These are phyloP conservation scores for Monopterus albus DNA, from an alignment of 2,113 vertebrate genomes.

Conservation along the genomic window DNA sequence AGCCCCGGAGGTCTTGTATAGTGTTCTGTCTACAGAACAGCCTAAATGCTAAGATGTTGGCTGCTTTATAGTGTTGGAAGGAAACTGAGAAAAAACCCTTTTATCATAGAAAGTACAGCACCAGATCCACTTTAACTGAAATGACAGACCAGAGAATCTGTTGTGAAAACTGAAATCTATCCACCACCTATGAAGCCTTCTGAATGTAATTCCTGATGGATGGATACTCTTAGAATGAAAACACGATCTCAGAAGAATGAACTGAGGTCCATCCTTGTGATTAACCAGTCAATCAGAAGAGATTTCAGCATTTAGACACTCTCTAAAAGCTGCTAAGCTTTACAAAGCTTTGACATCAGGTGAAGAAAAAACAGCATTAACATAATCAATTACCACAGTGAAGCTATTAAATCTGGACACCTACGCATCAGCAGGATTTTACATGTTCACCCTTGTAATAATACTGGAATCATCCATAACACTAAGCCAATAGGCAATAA, in stretches of 20 bases:
- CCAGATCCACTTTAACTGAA: constrained; percentile 53
- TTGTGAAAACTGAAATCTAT: constrained; percentile 45
- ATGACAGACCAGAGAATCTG: constrained; percentile 24
- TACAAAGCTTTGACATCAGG: background rate
- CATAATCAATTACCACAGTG: background rate
- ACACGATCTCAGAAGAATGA: constrained; percentile 38
- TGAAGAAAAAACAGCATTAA: background rate
- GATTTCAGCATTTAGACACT: background rate
- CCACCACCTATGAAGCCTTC: constrained; percentile 21
- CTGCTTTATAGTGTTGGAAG: constrained; percentile 18
- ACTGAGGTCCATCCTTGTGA: constrained; percentile 20
- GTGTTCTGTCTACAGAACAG: constrained; percentile 40
- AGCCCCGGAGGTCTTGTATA: constrained; percentile 46
- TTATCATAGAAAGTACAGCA: constrained; percentile 37
- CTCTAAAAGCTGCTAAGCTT: background rate
- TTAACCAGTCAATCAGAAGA: constrained; percentile 39
- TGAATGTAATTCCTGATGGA: constrained; percentile 45
- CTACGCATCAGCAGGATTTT: constrained; percentile 7
- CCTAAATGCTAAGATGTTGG: constrained; percentile 29
- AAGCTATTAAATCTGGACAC: background rate
- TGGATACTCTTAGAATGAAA: constrained; percentile 42
- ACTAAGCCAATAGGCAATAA: constrained; percentile 9
- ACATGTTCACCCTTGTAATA: constrained; percentile 1
- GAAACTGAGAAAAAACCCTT: background rate
- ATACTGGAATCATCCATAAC: constrained; percentile 1